These are phyloP conservation scores for Musca domestica DNA, from an alignment of 1,140 invertebrate genomes.

Conservation along the genomic window DNA sequence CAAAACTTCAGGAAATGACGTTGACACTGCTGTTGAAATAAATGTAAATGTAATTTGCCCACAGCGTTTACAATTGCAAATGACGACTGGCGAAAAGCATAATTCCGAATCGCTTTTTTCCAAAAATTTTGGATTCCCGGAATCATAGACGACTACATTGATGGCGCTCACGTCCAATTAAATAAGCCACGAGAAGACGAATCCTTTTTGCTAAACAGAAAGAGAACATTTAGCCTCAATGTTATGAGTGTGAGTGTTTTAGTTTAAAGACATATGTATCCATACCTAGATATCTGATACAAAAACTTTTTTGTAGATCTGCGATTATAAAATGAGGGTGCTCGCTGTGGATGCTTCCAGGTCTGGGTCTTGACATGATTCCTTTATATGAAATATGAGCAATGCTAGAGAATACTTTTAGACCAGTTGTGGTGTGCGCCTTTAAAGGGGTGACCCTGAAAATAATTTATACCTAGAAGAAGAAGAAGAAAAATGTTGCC, in stretches of 20 bases:
- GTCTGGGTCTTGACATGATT: background rate
- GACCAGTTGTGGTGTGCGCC: no score
- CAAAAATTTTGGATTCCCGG: background rate
- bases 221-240: background rate
- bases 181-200: background rate
- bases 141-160: background rate
- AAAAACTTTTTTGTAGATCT: background rate
- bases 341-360: background rate
- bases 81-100: background rate
- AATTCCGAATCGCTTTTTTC: background rate
- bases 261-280: no score
- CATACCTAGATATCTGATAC: no score
- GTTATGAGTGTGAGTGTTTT: background rate
- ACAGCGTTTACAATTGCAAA: background rate
- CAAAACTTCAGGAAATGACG: no score
- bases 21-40: no score
- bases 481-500: no score
- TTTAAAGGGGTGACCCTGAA: background rate
- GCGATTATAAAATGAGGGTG: background rate
- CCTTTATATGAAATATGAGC: background rate
- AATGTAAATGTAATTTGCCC: background rate
- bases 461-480: background rate
- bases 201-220: background rate
- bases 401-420: background rate
- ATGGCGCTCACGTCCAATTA: background rate